Percentiles rank a stretch among this genome's conserved stretches.
Conservation (phyloP, 2,888 invertebrate species). For the Caradrina kadenii region DNA sequence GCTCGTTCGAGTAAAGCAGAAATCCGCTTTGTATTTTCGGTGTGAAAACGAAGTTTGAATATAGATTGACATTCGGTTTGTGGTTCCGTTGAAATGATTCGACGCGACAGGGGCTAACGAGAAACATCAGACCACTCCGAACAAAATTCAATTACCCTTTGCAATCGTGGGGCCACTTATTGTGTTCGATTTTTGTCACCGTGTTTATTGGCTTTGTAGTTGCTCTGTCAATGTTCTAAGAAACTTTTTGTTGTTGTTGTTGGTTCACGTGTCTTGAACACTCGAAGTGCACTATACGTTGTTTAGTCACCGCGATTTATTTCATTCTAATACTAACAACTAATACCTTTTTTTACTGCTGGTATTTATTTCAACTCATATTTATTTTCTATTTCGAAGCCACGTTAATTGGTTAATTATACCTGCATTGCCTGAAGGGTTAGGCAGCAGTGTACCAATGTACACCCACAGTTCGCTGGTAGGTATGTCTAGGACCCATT, state of each 20-base stretch:
- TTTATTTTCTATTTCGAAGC: no score
- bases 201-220: slow-evolving; percentile 46
- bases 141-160: slow-evolving; percentile 72
- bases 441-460: no score
- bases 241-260: background rate
- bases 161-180: slow-evolving; percentile 63
- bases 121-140: slow-evolving; percentile 67
- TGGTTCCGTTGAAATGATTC: slow-evolving; percentile 69
- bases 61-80: slow-evolving; percentile 72
- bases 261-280: background rate
- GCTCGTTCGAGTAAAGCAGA: slow-evolving; percentile 52
- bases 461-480: no score
- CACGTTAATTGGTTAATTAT: no score
- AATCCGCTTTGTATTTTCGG: slow-evolving; percentile 69
- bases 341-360: no score
- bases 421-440: no score
- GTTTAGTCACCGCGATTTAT: no score
- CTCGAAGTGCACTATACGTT: background rate
- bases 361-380: no score
- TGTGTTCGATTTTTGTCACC: slow-evolving; percentile 64
- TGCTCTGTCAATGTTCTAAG: slow-evolving; percentile 8
- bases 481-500: no score
- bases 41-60: slow-evolving; percentile 71
- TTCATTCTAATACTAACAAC: no score
- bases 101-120: slow-evolving; percentile 73